Evolutionary conservation across 2,888 invertebrate species (phyloP), one percentile per base, ranked within the genome.

Genomic region (Drosophila hawaiiensis): DNA sequence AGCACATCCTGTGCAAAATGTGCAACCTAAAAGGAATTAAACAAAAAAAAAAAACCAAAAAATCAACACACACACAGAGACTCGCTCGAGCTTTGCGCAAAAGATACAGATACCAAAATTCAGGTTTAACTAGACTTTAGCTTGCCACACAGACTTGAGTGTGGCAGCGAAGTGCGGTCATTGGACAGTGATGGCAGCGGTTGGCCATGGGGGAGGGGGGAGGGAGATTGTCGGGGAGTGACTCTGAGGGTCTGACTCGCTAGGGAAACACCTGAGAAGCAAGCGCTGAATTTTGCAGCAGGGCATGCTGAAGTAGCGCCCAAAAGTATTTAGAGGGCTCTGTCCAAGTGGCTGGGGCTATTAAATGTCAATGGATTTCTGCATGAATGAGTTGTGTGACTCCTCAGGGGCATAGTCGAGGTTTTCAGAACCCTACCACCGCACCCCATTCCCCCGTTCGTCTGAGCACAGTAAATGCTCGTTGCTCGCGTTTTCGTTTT

Each of bases 281-380:
- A 53, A 50, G 41, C 76, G 41, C 55, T 60, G 67, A 50, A 62
- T 52, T 67, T 31, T 39, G 47, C 37, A 25, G 53, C 53, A 52
- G 79, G 67, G 49, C 58, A 61, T 59, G 68, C 54, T 43, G 25
- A 65, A 29, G 63, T 39, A 54, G 53, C 47, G 54, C 58, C 63
- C 59, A 55, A 60, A 63, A 60, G 78, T 81, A 78, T 78, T 78
- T 78, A 81, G 78, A 73, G 73, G 62, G 68, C 68, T 65, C 65
- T 68, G 61, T 61, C 61, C 39, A 58, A 56, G 53, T 58, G 60
- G 63, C 53, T 54, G 55, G 63, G 69, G 77, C 91, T 90, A 89
- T 91, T 90, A 90, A 90, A 89, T 91, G 90, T 90, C 90, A 90
- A 91, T 90, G 91, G 90, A 91, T 90, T 90, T 90, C 83, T 82